Conservation (phyloP, 2,113 vertebrate species). For the Tiliqua scincoides region DNA sequence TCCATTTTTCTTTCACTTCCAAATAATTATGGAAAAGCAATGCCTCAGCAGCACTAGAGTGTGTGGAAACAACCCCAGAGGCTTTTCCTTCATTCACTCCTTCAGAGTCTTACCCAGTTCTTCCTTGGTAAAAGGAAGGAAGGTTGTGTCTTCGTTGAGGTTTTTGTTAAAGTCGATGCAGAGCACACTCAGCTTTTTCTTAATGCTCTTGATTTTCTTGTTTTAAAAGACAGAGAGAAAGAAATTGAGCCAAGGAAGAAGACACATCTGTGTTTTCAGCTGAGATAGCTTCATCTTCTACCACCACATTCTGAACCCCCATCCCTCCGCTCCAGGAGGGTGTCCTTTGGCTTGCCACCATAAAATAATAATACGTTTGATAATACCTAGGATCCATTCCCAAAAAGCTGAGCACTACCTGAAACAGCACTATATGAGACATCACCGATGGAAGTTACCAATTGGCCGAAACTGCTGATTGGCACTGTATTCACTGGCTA, state of each 20-base stretch:
- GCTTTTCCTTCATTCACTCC: not conserved
- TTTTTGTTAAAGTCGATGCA: conserved; percentile 98
- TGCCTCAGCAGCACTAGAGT: too few relatives aligned
- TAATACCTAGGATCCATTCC: too few relatives aligned
- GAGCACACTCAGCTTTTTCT: conserved; percentile 91
- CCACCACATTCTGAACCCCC: not conserved
- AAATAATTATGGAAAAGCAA: too few relatives aligned
- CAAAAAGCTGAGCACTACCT: not conserved
- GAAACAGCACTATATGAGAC: not conserved
- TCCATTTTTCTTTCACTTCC: too few relatives aligned
- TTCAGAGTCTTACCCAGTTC: conserved; percentile 83
- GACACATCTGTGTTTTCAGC: accelerated
- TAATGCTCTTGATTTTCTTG: conserved; percentile 94
- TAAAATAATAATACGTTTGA: too few relatives aligned
- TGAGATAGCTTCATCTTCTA: not conserved
- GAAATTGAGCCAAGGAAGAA: not conserved
- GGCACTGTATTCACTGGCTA: too few relatives aligned
- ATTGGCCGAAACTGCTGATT: too few relatives aligned
- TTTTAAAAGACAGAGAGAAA: accelerated
- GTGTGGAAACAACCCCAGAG: too few relatives aligned
- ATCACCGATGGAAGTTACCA: too few relatives aligned
- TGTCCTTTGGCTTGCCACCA: not conserved
- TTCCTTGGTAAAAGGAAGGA: conserved; percentile 83
- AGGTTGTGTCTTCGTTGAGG: conserved; percentile 93
- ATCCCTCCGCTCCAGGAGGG: not conserved